Conservation (phyloP, 2,888 invertebrate species). For the Lepetodrilus schrolli region DNA sequence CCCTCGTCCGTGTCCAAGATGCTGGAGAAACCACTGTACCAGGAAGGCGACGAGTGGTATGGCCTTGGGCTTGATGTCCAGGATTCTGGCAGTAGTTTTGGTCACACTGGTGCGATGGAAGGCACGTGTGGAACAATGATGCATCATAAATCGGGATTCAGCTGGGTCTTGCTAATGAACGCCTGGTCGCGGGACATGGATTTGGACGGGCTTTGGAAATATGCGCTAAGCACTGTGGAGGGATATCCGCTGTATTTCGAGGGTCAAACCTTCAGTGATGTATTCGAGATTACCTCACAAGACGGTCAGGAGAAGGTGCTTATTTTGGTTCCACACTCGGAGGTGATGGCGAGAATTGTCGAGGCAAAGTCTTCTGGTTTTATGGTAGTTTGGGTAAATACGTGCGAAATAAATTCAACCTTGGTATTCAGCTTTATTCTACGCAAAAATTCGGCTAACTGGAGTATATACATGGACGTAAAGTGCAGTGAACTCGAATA, state of each 20-base stretch:
- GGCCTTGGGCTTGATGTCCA: slow-evolving; percentile 69
- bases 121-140: slow-evolving; percentile 66
- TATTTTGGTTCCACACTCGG: slow-evolving; percentile 40
- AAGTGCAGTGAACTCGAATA: slow-evolving; percentile 24
- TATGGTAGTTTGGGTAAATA: slow-evolving; percentile 43
- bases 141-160: slow-evolving; percentile 61
- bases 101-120: slow-evolving; percentile 71
- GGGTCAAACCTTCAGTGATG: background rate
- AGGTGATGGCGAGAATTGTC: slow-evolving; percentile 32
- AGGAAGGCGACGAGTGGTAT: slow-evolving; percentile 62
- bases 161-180: slow-evolving; percentile 68
- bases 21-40: slow-evolving; percentile 54
- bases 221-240: slow-evolving; percentile 51
- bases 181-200: slow-evolving; percentile 68
- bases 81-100: slow-evolving; percentile 61
- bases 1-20: slow-evolving; percentile 43
- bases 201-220: slow-evolving; percentile 64
- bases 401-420: slow-evolving; percentile 35
- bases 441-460: slow-evolving; percentile 36
- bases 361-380: slow-evolving; percentile 42
- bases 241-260: slow-evolving; percentile 39
- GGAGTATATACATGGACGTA: slow-evolving; percentile 39
- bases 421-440: slow-evolving; percentile 60
- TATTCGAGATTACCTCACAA: slow-evolving; percentile 37
- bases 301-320: slow-evolving; percentile 49